Base-by-base conservation (phyloP, 2,797 vertebrate genomes). In the Neostethus bicornis region DNA sequence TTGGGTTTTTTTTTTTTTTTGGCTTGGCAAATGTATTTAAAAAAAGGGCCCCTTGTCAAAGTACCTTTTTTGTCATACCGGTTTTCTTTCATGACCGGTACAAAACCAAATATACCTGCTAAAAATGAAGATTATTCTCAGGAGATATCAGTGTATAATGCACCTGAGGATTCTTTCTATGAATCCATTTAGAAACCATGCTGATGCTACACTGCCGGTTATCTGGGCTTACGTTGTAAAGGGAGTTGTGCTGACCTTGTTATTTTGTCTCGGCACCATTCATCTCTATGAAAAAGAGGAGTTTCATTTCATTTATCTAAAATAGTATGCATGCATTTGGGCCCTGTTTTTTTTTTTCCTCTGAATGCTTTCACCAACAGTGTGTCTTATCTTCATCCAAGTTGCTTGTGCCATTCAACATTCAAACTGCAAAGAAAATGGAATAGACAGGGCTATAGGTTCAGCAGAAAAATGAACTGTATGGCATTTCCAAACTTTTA, bases 391-490 rank as follows among this genome's bases (percentile, higher is more conserved):
- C 54, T 76, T 71, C 42, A 68, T 79, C 65, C 71, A 53, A 61
- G 10, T 32, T 26, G 31, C 48, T 65, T 39, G 48, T 53, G 62
- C 64, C 75, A 69, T 66, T 66, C 42, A 62, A 47, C 75, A 69
- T 66, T 66, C 42, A 62, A 47, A 21, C 21, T 35, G 43, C 61
- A 61, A 70, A 78, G 72, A 75, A 25, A 54, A 59, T 45, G 62
- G 80, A 66, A 67, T 70, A 75, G 81, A 57, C 38, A 62, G 65
- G 20, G 60, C 55, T 71, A 62, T 65, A 78, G 77, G 77, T 70
- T 76, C 77, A 69, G n/a, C 55, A 70, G 75, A 72, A 82, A 63
- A 80, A 89, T 79, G 77, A n/a, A n/a, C n/a, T n/a, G n/a, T n/a
- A n/a, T n/a, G n/a, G n/a, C n/a, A n/a, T n/a, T 84, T 62, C 79